Conservation (phyloP, 2,888 invertebrate species). For the Brachypterus glaber region DNA sequence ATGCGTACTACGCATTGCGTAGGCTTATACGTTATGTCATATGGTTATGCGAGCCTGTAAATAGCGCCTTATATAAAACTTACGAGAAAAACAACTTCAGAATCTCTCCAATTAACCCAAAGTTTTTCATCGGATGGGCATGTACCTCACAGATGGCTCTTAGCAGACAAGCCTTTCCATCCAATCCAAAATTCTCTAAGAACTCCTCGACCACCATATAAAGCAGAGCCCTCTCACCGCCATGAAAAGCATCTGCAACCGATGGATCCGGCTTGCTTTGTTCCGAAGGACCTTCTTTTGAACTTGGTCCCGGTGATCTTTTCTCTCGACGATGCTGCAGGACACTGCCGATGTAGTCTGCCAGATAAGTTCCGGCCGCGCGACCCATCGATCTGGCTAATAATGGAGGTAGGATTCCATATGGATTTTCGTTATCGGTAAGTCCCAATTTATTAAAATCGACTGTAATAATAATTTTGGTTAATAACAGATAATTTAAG, state of each 20-base stretch:
- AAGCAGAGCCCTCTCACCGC: slow-evolving; percentile 72
- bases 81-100: slow-evolving; percentile 76
- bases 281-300: slow-evolving; percentile 13
- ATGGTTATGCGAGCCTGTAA: too few species aligned
- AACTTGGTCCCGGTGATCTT: slow-evolving; percentile 24
- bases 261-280: slow-evolving; percentile 5
- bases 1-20: too few species aligned
- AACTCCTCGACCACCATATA: slow-evolving; percentile 73
- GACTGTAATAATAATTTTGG: too few species aligned
- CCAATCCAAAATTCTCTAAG: slow-evolving; percentile 67
- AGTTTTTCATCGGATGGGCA: slow-evolving; percentile 65
- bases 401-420: slow-evolving; percentile 68
- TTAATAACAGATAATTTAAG: too few species aligned
- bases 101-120: slow-evolving; percentile 74
- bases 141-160: slow-evolving; percentile 81
- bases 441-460: slow-evolving; percentile 77
- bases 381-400: slow-evolving; percentile 68
- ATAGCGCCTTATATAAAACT: too few species aligned
- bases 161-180: slow-evolving; percentile 72
- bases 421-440: slow-evolving; percentile 83
- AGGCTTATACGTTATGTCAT: too few species aligned
- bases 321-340: slow-evolving; percentile 50
- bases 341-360: slow-evolving; percentile 65
- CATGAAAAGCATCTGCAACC: slow-evolving; percentile 52
- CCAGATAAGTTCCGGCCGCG: slow-evolving; percentile 58